A percentile compares a stretch with the other conserved stretches of the same genome.
phyloP scores from a whole-genome alignment of 2,113 vertebrate genomes.

The Nanorana parkeri region DNA sequence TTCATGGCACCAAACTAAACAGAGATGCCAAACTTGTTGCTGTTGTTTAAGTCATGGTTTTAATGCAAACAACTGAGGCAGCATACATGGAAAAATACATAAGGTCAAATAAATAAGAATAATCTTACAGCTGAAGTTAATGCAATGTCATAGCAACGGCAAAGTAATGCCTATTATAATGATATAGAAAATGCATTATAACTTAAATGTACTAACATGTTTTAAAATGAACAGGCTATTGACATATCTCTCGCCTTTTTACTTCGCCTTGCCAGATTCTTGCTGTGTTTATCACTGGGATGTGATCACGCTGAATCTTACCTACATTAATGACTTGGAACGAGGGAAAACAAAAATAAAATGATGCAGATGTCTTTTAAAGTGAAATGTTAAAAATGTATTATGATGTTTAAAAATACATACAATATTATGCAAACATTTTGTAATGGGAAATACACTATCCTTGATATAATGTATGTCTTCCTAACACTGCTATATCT shows the following conservation, averaged over 20 bases:
- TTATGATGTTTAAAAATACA: slow-evolving; percentile 23
- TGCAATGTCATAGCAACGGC: neutral
- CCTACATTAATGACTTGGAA: slow-evolving; percentile 8
- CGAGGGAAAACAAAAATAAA: neutral
- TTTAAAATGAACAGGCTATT: slow-evolving; percentile 1
- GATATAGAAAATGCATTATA: neutral
- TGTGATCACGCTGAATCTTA: neutral
- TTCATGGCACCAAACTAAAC: neutral
- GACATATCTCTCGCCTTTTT: slow-evolving; percentile 18
- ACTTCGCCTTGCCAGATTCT: neutral
- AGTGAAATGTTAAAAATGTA: slow-evolving; percentile 18
- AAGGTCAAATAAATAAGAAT: neutral
- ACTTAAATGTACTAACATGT: slow-evolving; percentile 28
- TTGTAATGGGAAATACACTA: neutral
- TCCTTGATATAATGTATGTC: slow-evolving; percentile 4
- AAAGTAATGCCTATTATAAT: neutral
- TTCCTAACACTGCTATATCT: neutral
- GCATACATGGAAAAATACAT: neutral
- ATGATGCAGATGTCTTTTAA: neutral
- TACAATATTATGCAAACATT: neutral
- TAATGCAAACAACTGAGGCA: slow-evolving; percentile 12
- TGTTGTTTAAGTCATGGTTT: neutral
- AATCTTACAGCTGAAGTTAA: neutral
- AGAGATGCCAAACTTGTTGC: neutral
- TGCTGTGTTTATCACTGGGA: neutral